Base-by-base conservation (phyloP, 2,797 vertebrate genomes). In the Amazonetta brasiliensis region DNA sequence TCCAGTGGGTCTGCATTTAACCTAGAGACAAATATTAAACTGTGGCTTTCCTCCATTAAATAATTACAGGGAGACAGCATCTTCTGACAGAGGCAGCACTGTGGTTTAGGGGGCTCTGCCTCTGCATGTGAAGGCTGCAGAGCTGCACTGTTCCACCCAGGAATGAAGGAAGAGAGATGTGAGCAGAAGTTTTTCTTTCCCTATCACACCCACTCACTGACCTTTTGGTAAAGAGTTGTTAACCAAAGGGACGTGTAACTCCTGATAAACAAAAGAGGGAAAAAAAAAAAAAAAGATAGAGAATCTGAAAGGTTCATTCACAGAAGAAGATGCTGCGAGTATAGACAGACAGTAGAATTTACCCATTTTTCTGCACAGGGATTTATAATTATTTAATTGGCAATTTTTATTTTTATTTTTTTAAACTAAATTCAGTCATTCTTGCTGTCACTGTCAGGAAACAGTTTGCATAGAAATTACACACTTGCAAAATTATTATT, bases 91-190 rank as follows among this genome's bases (percentile, higher is more conserved):
- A 31, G 41, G 31, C 14, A 12, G 33, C 0, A 1, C 20, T 30
- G 33, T 22, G 5, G 33, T 50, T 33, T 26, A 7, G 50, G 25
- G 44, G 25, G 37, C 48, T 71, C 10, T 4, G 8, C 13, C 43
- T 12, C n/a, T 2, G 0, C 12, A 33, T 0, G 7, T 20, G 11
- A 7, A 28, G 35, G 33, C 30, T n/a, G 37, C 52, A 17, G 35
- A 43, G 7, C 2, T 9, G 28, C 44, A 31, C 14, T 22, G 50
- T 56, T 20, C 56, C 12, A 12, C 20, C 0, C 0, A 25, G 22
- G n/a, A 41, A 18, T 0, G 23, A 35, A 74, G 75, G 46, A 28
- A 28, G 1, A 19, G 22, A 58, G 48, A 33, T 12, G 26, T 5
- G 41, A 71, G 20, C 4, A 0, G 7, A 26, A 14, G 19, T n/a